A percentile compares a stretch with the other conserved stretches of the same genome.
phyloP scores from a whole-genome alignment of 2,113 vertebrate genomes.

The Carettochelys insculpta region DNA sequence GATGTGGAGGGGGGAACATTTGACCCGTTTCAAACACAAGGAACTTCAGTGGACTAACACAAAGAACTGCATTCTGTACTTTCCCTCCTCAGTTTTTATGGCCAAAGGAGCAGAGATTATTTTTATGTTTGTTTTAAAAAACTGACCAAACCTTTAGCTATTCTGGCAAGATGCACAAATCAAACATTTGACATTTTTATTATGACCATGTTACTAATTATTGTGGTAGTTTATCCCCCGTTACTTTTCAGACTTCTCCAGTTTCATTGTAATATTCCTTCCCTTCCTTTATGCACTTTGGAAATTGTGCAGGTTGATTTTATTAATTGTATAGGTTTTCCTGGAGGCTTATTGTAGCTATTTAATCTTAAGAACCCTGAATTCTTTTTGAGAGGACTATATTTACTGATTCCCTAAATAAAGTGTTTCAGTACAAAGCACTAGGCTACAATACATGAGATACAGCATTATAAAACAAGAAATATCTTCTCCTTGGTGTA shows the following conservation, averaged over 20 bases:
- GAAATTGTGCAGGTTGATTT: constrained; percentile 2
- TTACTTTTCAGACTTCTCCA: neutral
- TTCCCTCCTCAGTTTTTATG: neutral
- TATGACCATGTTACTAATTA: neutral
- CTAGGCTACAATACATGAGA: neutral
- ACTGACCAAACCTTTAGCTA: neutral
- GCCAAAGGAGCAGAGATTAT: neutral
- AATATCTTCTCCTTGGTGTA: neutral
- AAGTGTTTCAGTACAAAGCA: neutral
- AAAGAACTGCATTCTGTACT: neutral
- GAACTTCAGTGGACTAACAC: constrained; percentile 23
- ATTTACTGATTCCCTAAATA: neutral
- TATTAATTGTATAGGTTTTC: constrained; percentile 58
- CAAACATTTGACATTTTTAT: neutral
- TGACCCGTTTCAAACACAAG: constrained; percentile 50
- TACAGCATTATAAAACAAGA: neutral
- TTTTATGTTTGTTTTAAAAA: neutral
- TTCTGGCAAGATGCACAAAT: neutral
- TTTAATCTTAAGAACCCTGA: neutral
- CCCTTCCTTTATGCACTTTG: neutral
- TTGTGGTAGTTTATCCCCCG: neutral
- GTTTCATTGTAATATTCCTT: constrained; percentile 1
- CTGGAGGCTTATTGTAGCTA: neutral
- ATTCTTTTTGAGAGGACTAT: neutral
- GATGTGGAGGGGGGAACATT: neutral